These are phyloP conservation scores for Drosophila algonquin DNA, from an alignment of 2,888 invertebrate species.

Conservation along the genomic window DNA sequence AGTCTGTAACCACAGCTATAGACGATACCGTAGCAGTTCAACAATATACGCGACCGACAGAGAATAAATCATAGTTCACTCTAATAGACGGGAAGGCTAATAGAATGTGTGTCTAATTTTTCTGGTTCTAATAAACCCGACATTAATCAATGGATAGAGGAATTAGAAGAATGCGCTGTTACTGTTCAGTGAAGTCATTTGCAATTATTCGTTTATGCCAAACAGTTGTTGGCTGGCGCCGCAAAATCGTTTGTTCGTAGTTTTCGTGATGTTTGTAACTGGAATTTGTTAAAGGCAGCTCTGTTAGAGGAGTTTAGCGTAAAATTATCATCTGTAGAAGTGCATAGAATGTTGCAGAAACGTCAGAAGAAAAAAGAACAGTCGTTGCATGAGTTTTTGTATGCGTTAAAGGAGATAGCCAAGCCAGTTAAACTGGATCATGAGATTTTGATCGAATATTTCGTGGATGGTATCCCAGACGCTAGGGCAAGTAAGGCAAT, in stretches of 20 bases:
- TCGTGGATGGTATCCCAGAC: too few relatives aligned
- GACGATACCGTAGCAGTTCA: too few relatives aligned
- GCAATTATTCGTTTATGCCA: conserved; percentile 29
- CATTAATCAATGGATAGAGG: conserved; percentile 14
- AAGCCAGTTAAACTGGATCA: too few relatives aligned
- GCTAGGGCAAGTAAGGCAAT: too few relatives aligned
- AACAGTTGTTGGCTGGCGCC: conserved; percentile 14
- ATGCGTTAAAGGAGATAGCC: too few relatives aligned
- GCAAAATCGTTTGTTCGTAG: conserved; percentile 16
- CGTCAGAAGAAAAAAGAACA: conserved; percentile 9
- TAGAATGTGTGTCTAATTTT: conserved; percentile 27
- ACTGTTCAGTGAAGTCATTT: conserved; percentile 32
- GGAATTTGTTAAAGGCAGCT: conserved; percentile 8
- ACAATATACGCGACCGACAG: too few relatives aligned
- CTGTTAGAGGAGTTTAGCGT: conserved; percentile 8
- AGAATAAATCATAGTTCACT: too few relatives aligned
- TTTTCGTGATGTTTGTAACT: conserved; percentile 7
- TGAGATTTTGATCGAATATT: too few relatives aligned
- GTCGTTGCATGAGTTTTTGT: neutral
- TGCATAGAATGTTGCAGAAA: neutral
- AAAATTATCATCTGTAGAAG: conserved; percentile 1
- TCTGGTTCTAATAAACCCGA: conserved; percentile 2
- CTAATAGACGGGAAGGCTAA: conserved; percentile 30
- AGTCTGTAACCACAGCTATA: too few relatives aligned
- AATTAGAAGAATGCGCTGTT: conserved; percentile 25